phyloP scores from a whole-genome alignment of 1,140 invertebrate genomes.

The Lepidurus arcticus region DNA sequence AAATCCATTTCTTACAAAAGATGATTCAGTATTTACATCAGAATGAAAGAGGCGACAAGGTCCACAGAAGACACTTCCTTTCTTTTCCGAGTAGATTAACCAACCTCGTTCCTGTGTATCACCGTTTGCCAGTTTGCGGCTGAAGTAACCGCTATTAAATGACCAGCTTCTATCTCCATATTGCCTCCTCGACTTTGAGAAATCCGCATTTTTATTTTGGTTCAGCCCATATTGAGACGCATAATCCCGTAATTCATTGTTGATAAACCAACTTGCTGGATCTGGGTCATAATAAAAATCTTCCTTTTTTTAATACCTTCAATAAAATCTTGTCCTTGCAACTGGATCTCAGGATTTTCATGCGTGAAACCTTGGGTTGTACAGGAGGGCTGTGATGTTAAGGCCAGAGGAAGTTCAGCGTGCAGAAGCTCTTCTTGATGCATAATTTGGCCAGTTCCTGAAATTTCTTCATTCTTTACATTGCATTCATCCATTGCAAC shows the following conservation, averaged over 20 bases:
- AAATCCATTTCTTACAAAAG: slow-evolving; percentile 7
- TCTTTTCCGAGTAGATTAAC: slow-evolving; percentile 1
- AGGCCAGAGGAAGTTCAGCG: too few relatives aligned
- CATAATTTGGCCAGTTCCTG: too few relatives aligned
- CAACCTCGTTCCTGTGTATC: neutral
- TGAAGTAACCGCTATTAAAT: slow-evolving; percentile 6
- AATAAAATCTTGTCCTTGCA: too few relatives aligned
- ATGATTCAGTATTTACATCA: neutral
- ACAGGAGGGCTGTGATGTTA: too few relatives aligned
- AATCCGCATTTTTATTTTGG: slow-evolving; percentile 26
- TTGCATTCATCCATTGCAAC: too few relatives aligned
- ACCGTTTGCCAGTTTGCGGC: neutral
- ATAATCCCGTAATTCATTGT: slow-evolving; percentile 1
- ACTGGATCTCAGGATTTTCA: too few relatives aligned
- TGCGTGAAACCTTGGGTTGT: too few relatives aligned
- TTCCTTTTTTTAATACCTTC: too few relatives aligned
- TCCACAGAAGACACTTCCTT: neutral
- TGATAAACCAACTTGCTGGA: too few relatives aligned
- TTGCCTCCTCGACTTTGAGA: slow-evolving; percentile 16
- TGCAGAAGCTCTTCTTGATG: too few relatives aligned
- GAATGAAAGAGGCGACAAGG: neutral
- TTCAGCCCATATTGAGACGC: neutral
- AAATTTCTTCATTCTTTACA: too few relatives aligned
- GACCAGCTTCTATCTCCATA: neutral
- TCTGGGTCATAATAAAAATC: too few relatives aligned